These are phyloP conservation scores for Drosophila mulleri DNA, from an alignment of 2,888 invertebrate species.

Conservation along the genomic window DNA sequence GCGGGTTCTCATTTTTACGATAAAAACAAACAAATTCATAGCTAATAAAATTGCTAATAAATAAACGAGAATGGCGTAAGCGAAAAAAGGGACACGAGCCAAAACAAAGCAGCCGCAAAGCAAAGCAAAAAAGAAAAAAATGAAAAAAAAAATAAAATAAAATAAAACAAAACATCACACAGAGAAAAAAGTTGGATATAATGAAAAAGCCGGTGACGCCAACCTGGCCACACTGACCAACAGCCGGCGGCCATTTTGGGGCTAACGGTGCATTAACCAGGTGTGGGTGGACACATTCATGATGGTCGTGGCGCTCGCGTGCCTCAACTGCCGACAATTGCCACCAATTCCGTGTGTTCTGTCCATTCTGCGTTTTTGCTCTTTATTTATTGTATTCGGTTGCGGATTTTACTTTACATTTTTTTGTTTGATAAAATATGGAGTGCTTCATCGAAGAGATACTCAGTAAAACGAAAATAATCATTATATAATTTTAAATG, in stretches of 20 bases:
- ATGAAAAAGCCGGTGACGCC: constrained; percentile 71
- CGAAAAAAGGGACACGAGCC: constrained; percentile 78
- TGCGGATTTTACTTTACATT: constrained; percentile 49
- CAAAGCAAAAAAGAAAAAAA: constrained; percentile 23
- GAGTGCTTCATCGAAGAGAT: constrained; percentile 13
- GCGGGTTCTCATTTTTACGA: constrained; percentile 55
- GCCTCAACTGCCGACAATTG: constrained; percentile 73
- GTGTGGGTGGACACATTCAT: constrained; percentile 44
- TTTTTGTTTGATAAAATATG: constrained; percentile 43
- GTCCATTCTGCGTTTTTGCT: constrained; percentile 20
- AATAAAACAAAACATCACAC: constrained; percentile 15
- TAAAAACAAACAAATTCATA: constrained; percentile 82
- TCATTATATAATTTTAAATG: neutral
- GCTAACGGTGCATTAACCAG: constrained; percentile 72
- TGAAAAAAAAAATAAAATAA: constrained; percentile 6
- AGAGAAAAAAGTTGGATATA: constrained; percentile 38
- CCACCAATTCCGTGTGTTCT: constrained; percentile 59
- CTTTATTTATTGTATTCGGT: constrained; percentile 22
- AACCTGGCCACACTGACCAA: constrained; percentile 79
- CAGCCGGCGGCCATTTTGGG: constrained; percentile 74
- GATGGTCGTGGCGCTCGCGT: constrained; percentile 58
- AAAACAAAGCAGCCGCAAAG: constrained; percentile 77
- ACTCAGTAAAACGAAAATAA: constrained; percentile 11
- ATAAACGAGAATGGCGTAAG: constrained; percentile 81
- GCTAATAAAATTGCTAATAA: constrained; percentile 81